Conservation (phyloP, 92 coral and sea anemone genomes). For the Phymanthus crucifer region DNA sequence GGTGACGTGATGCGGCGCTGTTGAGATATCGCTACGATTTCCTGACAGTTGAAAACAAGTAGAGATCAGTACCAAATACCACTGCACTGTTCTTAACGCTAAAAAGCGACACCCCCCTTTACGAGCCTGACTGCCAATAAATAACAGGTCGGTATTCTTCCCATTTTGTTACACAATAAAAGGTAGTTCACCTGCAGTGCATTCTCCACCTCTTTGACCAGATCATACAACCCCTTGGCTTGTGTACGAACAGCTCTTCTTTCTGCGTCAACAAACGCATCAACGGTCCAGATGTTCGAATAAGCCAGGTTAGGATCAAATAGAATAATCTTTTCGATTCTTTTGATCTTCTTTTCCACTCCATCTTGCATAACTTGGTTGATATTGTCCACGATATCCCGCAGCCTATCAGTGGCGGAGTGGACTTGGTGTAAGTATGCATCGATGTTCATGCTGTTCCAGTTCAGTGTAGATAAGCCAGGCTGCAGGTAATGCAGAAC, state of each 20-base stretch:
- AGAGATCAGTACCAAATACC: neutral
- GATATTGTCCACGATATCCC: constrained; percentile 75
- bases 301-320: constrained; percentile 88
- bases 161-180: neutral
- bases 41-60: constrained; percentile 46
- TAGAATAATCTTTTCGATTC: constrained; percentile 67
- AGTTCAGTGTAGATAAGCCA: constrained; percentile 86
- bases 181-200: constrained; percentile 75
- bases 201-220: constrained; percentile 92
- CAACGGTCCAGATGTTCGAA: constrained; percentile 77
- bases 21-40: constrained; percentile 80
- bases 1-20: constrained; percentile 91
- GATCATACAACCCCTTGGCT: constrained; percentile 65
- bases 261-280: constrained; percentile 68
- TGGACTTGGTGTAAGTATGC: constrained; percentile 98
- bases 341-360: constrained; percentile 69
- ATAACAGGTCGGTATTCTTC: too few relatives aligned
- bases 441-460: constrained; percentile 99
- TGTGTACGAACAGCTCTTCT: constrained; percentile 62
- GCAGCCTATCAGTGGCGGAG: constrained; percentile 80
- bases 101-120: too few relatives aligned
- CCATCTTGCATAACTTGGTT: constrained; percentile 75
- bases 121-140: too few relatives aligned
- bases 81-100: too few relatives aligned
- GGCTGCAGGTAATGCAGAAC: constrained; percentile 94